Base-by-base conservation (phyloP, 2,113 vertebrate genomes). In the Circaetus gallicus region DNA sequence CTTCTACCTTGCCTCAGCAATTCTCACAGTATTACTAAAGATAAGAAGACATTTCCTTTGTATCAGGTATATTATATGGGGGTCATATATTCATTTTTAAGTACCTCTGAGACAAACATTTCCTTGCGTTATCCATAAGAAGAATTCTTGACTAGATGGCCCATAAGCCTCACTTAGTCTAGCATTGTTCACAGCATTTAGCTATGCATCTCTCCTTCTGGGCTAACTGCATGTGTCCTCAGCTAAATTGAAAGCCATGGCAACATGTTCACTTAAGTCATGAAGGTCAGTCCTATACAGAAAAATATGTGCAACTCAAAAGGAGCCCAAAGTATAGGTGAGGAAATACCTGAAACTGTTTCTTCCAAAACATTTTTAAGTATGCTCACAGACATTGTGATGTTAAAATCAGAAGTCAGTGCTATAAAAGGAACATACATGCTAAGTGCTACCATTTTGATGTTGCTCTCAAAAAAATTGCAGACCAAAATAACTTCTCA, bases 401-500 rank as follows among this genome's bases (percentile, higher is more conserved):
- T 40, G 43, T 24, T 42, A 74, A 84, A 84, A 77, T 49, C 36
- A 67, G 56, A 89, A 89, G 16, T 19, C 55, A 90, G 38, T 36
- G 20, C 34, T 74, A 45, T 61, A 38, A 77, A 50, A 92, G 36
- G 80, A 78, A 40, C 8, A 2, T 10, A 16, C 8, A 16, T 13
- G 15, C 49, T 58, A n/a, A 53, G n/a, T n/a, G 16, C 42, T 67
- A 59, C 61, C 29, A 47, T 70, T 95, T 90, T 82, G 52, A 88
- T 40, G 10, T 34, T 56, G 24, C 40, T 86, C 15, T 65, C 40
- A 58, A 72, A 90, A 95, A 87, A 47, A 42, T 7, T 74, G 47
- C 50, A 82, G 56, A 90, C 70, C 49, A 84, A 85, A 96, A 94
- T 81, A 86, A 87, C 77, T 89, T 94, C 56, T 74, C 50, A 82